Conservation (phyloP, 2,113 vertebrate species). For the Heptranchias perlo region DNA sequence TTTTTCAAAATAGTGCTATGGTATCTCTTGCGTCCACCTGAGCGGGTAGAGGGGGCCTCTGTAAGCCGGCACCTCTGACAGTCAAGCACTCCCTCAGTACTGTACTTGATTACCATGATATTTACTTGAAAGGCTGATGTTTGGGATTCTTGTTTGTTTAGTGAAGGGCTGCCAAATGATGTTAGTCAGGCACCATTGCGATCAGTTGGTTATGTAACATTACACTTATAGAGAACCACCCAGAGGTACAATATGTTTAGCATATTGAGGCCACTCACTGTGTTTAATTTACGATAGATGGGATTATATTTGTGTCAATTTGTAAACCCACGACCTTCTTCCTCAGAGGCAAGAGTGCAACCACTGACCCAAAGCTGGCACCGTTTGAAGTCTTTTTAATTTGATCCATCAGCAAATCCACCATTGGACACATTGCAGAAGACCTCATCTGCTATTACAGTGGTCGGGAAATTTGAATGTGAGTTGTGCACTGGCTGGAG, state of each 20-base stretch:
- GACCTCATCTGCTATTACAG: background rate
- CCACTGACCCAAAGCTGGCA: background rate
- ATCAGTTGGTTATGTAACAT: background rate
- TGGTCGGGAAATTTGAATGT: background rate
- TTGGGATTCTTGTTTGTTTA: background rate
- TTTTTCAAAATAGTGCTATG: background rate
- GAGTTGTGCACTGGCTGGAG: background rate
- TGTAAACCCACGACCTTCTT: background rate
- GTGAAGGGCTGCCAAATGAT: background rate
- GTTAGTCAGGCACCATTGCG: background rate
- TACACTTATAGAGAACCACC: background rate
- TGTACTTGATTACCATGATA: background rate
- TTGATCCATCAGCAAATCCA: background rate
- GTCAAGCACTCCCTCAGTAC: background rate
- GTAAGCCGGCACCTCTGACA: background rate
- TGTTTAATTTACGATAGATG: background rate
- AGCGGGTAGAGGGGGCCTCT: background rate
- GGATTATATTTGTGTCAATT: background rate
- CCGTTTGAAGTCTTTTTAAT: background rate
- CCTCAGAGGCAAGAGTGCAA: background rate
- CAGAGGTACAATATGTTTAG: background rate
- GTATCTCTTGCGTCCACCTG: background rate
- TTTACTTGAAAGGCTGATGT: background rate
- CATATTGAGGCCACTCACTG: background rate
- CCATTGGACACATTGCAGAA: background rate